Evolutionary conservation across 2,888 invertebrate species (phyloP), one percentile per base, ranked within the genome.

Genomic region (Pammene aurita): DNA sequence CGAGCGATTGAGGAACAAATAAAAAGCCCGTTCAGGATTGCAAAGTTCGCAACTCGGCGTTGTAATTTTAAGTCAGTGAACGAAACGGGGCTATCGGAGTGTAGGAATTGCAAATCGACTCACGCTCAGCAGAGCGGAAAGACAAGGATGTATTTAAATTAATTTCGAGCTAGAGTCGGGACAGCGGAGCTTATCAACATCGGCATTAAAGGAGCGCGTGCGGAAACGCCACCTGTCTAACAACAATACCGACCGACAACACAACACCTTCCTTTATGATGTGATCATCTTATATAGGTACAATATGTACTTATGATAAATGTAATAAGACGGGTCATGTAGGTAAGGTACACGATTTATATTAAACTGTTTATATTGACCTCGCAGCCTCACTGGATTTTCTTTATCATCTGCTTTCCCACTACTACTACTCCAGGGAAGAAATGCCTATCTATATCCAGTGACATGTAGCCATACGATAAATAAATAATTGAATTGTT

Each of bases 71-170:
- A 85, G 87, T 84, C 84, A 80, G 79, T 77, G 84, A 87, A 85
- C 83, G 82, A 84, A 84, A 81, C 80, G 81, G 75, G 84, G 81
- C 83, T 85, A 88, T 83, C 84, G 82, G 80, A 82, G 85, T 84
- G 88, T 86, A 81, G 83, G 82, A 88, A 88, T 89, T 85, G 85
- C 81, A 85, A 87, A 89, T 89, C 89, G 86, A 80, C 82, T 87
- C 80, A 81, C 82, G 85, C 85, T 86, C 80, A 80, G 78, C 81
- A 74, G 78, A 87, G 88, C 76, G 83, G 83, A 87, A 87, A 89
- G 86, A 87, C 89, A 87, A 88, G 84, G 85, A 87, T 86, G 87
- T 86, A 86, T 88, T 87, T 87, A 86, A 89, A 89, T 89, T 88
- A 90, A 90, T 89, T 89, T 87, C 77, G 74, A 78, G 74, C 72